These are phyloP conservation scores for Pluvianellus socialis DNA, from an alignment of 2,113 vertebrate genomes.

Conservation along the genomic window DNA sequence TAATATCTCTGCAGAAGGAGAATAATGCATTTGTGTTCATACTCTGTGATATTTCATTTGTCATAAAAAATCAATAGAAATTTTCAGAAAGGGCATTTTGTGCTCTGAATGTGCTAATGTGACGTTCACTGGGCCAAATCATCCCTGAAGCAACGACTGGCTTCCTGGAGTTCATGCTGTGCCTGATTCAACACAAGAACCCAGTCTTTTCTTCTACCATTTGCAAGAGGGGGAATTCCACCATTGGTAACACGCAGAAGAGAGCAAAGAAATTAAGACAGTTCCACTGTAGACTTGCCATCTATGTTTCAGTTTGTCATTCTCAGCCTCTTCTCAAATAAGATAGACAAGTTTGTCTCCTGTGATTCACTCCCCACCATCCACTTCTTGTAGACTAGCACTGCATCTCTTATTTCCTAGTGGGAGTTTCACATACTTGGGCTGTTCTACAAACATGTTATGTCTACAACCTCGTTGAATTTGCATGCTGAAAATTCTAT, in stretches of 20 bases:
- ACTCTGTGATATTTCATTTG: not conserved
- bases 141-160: not conserved
- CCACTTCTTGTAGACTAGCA: not conserved
- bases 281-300: not conserved
- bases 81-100: constrained; percentile 29
- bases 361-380: not conserved
- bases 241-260: not conserved
- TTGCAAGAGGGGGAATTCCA: not conserved
- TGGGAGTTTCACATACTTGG: not conserved
- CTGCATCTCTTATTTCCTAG: not conserved
- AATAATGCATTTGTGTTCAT: not conserved
- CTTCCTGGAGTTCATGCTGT: not conserved
- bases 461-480: not conserved
- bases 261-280: not conserved
- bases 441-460: not conserved
- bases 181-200: not conserved
- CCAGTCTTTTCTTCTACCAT: not conserved
- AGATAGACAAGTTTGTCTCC: not conserved
- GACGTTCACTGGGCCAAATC: constrained; percentile 20
- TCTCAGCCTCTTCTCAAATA: not conserved
- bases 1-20: not conserved
- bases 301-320: not conserved
- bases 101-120: constrained; percentile 34
- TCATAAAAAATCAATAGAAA: constrained; percentile 47
- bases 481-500: not conserved